Conservation (phyloP, 2,888 invertebrate species). For the Amorpha juglandis region DNA sequence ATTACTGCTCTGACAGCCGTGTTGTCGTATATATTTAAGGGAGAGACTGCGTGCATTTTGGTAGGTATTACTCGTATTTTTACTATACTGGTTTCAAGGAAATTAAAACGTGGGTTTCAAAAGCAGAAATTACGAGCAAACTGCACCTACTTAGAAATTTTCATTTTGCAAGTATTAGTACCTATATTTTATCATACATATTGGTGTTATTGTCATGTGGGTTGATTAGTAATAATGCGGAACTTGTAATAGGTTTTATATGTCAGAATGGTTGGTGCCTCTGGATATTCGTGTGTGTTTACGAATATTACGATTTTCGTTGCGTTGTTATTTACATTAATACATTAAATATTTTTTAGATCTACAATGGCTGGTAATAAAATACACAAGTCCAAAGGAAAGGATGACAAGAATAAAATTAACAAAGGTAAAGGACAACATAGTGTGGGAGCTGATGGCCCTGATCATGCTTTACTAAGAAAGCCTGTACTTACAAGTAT, state of each 20-base stretch:
- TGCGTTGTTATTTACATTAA: conserved; percentile 20
- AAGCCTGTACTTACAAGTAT: conserved; percentile 89
- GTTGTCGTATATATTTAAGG: conserved; percentile 73
- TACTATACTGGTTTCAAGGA: conserved; percentile 3
- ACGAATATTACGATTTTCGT: background rate
- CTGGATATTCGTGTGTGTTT: background rate
- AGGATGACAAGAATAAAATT: conserved; percentile 69
- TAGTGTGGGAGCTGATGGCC: conserved; percentile 70
- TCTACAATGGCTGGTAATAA: conserved; percentile 75
- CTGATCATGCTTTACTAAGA: conserved; percentile 83
- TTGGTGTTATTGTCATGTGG: conserved; percentile 39
- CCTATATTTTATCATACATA: conserved; percentile 34
- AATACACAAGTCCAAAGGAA: conserved; percentile 71
- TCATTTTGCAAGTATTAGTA: conserved; percentile 26
- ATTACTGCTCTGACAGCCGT: conserved; percentile 42
- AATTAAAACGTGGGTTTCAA: background rate
- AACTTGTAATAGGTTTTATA: conserved; percentile 42
- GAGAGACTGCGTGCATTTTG: conserved; percentile 74
- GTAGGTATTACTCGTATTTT: conserved; percentile 57
- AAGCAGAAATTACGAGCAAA: too few species aligned
- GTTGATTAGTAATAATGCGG: conserved; percentile 59
- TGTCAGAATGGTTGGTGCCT: background rate
- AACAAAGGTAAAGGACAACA: conserved; percentile 56
- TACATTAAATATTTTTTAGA: conserved; percentile 35
- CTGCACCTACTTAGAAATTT: background rate